Base-by-base conservation (phyloP, 2,888 invertebrate genomes). In the Ferrisia virgata region DNA sequence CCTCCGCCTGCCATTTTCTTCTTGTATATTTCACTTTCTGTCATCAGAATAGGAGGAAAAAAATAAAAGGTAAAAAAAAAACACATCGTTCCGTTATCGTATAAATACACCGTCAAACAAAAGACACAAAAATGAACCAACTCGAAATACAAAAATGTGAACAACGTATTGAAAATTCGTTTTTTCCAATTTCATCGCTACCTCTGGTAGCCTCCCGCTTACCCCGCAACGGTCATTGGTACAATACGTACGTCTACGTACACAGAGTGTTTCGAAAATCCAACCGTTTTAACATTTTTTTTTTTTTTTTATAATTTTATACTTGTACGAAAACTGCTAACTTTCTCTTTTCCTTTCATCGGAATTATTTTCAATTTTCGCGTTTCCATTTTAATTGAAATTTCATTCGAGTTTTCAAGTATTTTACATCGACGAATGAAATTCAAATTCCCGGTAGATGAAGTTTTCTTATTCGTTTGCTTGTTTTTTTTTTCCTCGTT, bases 101-200 rank as follows among this genome's bases (percentile, higher is more conserved):
- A 64, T 64, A 64, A 64, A 64, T 64, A 64, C 64, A 28, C 64
- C 64, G 64, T 64, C 64, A 64, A 64, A 64, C 64, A 64, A 64
- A 64, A 64, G 64, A 64, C 64, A 64, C 64, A 64, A 64, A 64
- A 64, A 64, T 64, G 64, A 64, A 64, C 64, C 64, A 64, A 64
- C 28, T 64, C 64, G 28, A 64, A 64, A 28, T 64, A 64, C 64
- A 64, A 64, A 64, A 64, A 64, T 64, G 64, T 64, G 64, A 64
- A 64, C 64, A 64, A 64, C 64, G 64, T 64, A 64, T 64, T 64
- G 64, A 64, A 64, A 64, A 64, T 64, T 28, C 64, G 64, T 64
- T 64, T 64, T 64, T 64, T 64, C 64, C 64, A 64, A 64, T 64
- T 64, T 64, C 64, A 64, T 64, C 64, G 28, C 15, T 5, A 28